These are phyloP conservation scores for Drosophila diplacantha DNA, from an alignment of 2,888 invertebrate species.

Conservation along the genomic window DNA sequence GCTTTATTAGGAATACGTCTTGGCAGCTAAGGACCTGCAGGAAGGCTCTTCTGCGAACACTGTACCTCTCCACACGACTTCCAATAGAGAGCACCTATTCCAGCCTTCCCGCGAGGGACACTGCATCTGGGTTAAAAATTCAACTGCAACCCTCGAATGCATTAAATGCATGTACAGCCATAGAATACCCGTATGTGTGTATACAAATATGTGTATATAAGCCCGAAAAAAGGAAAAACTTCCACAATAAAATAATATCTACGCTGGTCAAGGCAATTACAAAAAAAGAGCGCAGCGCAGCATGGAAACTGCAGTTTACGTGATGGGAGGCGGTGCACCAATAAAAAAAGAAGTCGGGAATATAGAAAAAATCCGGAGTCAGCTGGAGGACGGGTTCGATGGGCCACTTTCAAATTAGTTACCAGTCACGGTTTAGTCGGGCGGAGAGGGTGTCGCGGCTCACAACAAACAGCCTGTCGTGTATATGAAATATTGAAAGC, in stretches of 20 bases:
- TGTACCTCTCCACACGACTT: not conserved
- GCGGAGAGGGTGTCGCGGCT: conserved; percentile 8
- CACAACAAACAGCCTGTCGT: conserved; percentile 30
- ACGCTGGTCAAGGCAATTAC: conserved; percentile 65
- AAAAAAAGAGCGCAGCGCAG: conserved; percentile 44
- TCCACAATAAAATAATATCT: conserved; percentile 41
- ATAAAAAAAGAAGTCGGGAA: conserved; percentile 30
- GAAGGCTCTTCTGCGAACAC: not conserved
- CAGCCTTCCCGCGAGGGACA: conserved; percentile 15
- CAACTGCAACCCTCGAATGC: conserved; percentile 58
- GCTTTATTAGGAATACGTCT: conserved; percentile 45
- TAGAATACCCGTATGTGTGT: conserved; percentile 12
- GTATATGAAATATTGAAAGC: conserved; percentile 43
- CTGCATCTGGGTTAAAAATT: conserved; percentile 27
- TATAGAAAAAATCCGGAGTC: conserved; percentile 38
- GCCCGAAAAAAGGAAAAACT: conserved; percentile 17
- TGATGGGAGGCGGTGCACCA: conserved; percentile 26
- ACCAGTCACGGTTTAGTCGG: conserved; percentile 45
- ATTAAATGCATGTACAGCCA: conserved; percentile 53
- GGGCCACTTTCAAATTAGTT: conserved; percentile 62
- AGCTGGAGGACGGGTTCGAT: conserved; percentile 6
- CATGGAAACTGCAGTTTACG: conserved; percentile 33
- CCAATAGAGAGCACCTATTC: conserved; percentile 7
- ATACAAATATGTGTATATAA: conserved; percentile 4
- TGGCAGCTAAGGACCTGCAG: not conserved